Evolutionary conservation across 2,797 vertebrate genomes (phyloP), one percentile per base, ranked within the genome.

Genomic region (Sebastes flavidus): DNA sequence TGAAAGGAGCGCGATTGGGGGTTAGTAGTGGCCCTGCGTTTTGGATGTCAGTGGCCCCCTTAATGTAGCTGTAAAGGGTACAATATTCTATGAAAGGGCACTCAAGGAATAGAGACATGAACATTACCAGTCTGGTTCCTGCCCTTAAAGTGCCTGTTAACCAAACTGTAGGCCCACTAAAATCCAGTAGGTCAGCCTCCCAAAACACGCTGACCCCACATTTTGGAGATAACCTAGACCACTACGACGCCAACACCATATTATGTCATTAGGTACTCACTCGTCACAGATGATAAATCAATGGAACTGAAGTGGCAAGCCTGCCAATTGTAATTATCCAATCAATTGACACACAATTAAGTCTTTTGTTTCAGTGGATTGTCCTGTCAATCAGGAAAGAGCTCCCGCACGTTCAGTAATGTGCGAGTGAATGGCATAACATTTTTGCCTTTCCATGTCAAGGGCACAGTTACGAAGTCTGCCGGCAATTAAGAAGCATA

Each of bases 271-370:
- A 83, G 80, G 52, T 76, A 74, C 85, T 82, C 75, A 30, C 76
- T 88, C 75, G 78, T 88, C 80, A 83, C 86, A 87, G 82, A 84
- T 75, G 84, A 92, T 86, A 79, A 91, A 92, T 92, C 87, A 71
- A 86, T 80, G 63, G 77, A 89, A 88, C 81, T 58, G 80, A 89
- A 93, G 91, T 89, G 91, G 86, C 89, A 84, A 84, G 84, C 84
- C 91, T 94, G 94, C 88, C 92, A 92, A 92, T 95, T 89, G 87
- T 87, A 91, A 94, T 95, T 93, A 92, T 78, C 67, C 84, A 91
- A 91, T 93, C 89, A 92, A 90, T 91, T 93, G 91, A 92, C 88
- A 87, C 83, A 90, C 91, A 89, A 93, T 94, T 93, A 94, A 91
- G 90, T 90, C 84, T 88, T 94, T 94, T 93, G 92, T 94, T 93